Conservation (phyloP, 2,888 invertebrate species). For the Lasioglossum villosulum region DNA sequence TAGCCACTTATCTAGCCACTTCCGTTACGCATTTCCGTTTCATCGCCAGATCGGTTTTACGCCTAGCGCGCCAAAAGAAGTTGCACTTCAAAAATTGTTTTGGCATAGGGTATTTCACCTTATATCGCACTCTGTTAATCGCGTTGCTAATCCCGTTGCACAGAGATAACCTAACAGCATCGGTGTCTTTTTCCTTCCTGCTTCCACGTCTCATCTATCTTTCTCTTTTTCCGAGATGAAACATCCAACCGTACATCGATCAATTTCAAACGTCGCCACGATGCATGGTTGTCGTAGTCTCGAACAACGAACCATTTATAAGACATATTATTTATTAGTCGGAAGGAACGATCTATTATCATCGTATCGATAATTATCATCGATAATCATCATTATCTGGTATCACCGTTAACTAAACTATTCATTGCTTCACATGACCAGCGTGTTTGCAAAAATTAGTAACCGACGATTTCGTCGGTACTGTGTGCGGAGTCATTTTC, state of each 20-base stretch:
- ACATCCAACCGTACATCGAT: constrained; percentile 40
- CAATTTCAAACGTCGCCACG: constrained; percentile 31
- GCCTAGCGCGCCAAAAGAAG: no score
- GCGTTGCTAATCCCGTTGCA: constrained; percentile 1
- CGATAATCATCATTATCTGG: no score
- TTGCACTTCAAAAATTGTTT: no score
- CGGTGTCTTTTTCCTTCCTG: background rate
- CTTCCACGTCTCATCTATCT: background rate
- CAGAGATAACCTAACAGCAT: background rate
- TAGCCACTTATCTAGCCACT: no score
- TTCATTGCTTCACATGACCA: background rate
- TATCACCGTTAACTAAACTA: background rate
- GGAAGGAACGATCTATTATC: background rate
- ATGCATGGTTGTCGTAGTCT: no score
- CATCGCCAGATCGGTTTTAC: no score
- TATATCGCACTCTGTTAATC: no score
- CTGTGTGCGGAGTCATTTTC: background rate
- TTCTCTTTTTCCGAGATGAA: background rate
- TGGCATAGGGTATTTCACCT: no score
- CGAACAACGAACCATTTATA: background rate
- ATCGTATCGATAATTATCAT: no score
- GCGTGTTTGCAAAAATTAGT: background rate
- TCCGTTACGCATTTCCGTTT: no score
- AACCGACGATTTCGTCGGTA: background rate
- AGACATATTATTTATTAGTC: background rate